Evolutionary conservation across 2,113 vertebrate species (phyloP), one percentile per base, ranked within the genome.

Genomic region (Mesoclemmys tuberculata): DNA sequence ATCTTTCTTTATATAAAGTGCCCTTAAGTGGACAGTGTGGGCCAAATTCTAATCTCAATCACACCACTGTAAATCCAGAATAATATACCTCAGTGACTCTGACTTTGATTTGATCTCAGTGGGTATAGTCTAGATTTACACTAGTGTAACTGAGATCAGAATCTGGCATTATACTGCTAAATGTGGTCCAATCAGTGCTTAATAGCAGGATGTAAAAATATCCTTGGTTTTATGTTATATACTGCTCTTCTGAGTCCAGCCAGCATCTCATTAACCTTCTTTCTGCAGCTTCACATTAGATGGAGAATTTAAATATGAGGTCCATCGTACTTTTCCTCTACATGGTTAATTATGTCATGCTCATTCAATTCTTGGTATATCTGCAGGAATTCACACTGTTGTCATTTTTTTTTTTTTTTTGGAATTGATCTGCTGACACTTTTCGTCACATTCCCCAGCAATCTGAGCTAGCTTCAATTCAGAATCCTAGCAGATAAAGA

Each of bases 41-140:
- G 38, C 48, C 80, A 95, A 85, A 82, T 90, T 94, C 55, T 92
- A 90, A 82, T 87, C 77, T 95, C 51, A 95, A 8, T 41, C 71
- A 56, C 21, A 31, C 11, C 26, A 85, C 61, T 77, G 22, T 87
- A 92, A 96, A 94, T 84, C 82, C 3, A 0, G 86, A 91, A 44
- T n/a, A 88, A 78, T 35, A 85, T 71, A 87, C 48, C 93, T 90
- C 61, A 87, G 84, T 77, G 82, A 64, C 24, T 94, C 51, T 11
- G 38, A 22, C 56, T 96, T 94, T 92, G 75, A 92, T 90, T 93
- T 92, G 19, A 85, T 91, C 24, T 92, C 74, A 87, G 14, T 82
- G 48, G 71, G 77, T 94, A 95, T 93, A 27, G 51, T 95, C 91
- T 49, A 90, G 85, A 91, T 88, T 83, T 83, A 41, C 5, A 64